phyloP scores from a whole-genome alignment of 2,797 vertebrate genomes.

The Hozukius guyotensis region DNA sequence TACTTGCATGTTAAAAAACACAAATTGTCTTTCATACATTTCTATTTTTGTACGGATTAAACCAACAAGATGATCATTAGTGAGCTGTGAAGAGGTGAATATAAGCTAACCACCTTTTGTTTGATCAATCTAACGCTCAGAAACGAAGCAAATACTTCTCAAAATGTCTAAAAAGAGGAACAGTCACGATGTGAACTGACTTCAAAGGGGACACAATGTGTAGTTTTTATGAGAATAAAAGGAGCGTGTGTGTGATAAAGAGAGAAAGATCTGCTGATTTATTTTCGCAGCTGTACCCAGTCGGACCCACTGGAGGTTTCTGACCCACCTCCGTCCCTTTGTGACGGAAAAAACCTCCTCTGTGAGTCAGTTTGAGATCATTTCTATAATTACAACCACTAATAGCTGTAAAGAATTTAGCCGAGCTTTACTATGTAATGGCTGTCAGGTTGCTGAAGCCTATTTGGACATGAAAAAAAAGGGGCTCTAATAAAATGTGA shows the following conservation, averaged over 20 bases:
- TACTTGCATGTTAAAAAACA: not conserved
- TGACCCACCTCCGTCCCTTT: not conserved
- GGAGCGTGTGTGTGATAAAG: not conserved
- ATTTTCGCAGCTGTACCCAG: conserved; percentile 32
- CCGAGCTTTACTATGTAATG: conserved; percentile 44
- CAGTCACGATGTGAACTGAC: not conserved
- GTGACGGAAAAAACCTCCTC: conserved; percentile 5
- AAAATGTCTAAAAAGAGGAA: not conserved
- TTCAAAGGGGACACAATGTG: not conserved
- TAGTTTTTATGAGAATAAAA: not conserved
- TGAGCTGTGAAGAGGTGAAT: not conserved
- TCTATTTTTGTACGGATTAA: not conserved
- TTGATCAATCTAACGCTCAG: not conserved
- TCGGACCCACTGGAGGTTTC: not conserved
- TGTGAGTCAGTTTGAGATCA: conserved; percentile 51
- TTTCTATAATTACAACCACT: conserved; percentile 63
- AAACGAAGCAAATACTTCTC: not conserved
- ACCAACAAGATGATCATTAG: not conserved
- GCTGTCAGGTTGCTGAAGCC: conserved; percentile 42
- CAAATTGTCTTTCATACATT: not conserved
- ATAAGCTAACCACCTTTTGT: not conserved
- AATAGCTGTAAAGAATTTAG: conserved; percentile 55
- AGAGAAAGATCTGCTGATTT: not conserved
- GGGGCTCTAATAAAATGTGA: conserved; percentile 48
- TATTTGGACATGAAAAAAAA: conserved; percentile 21